Base-by-base conservation (phyloP, 2,113 vertebrate genomes). In the Sinocyclocheilus maitianheensis region DNA sequence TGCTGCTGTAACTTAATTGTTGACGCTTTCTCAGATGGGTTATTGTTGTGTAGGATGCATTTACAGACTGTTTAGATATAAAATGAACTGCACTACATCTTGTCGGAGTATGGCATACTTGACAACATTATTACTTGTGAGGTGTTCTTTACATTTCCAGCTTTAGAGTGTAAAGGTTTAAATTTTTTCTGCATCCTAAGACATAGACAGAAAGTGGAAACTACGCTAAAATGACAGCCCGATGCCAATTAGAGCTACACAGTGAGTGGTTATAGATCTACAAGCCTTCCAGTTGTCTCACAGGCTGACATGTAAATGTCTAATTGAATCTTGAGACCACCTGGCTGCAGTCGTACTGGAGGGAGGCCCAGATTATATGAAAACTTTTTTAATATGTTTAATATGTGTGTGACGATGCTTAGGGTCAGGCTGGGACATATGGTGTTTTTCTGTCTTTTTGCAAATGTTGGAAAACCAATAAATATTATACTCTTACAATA, bases 221-320 rank as follows among this genome's bases (percentile, higher is more conserved):
- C 24, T 43, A 30, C 0, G 7, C 37, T 26, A n/a, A 16, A 46
- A 51, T 80, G 62, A 81, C 40, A 81, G 62, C 20, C 34, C 30
- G 10, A 48, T 78, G 37, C 24, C 24, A 48, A 69, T 82, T 82
- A 26, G 37, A 81, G 13, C 24, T 81, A 4, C 43, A 3, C 43
- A 12, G 80, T 30, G 5, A 82, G n/a, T 11, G 71, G 43, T 16
- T 78, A 34, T 80, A 60, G 6, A 9, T 81, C n/a, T 26, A 67
- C 46, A 22, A 81, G 37, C 22, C 6, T 40, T 13, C 80, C 16
- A n/a, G 67, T 51, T 53, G 60, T 69, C 62, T 53, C 63, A 82
- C 34, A 81, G 22, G 40, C 14, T 69, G 43, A 69, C 24, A 69
- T 53, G 76, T 88, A 86, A 86, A 84, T 81, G 86, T 80, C 58